Conservation (phyloP, 2,888 invertebrate species). For the Drosophila kanekoi region DNA sequence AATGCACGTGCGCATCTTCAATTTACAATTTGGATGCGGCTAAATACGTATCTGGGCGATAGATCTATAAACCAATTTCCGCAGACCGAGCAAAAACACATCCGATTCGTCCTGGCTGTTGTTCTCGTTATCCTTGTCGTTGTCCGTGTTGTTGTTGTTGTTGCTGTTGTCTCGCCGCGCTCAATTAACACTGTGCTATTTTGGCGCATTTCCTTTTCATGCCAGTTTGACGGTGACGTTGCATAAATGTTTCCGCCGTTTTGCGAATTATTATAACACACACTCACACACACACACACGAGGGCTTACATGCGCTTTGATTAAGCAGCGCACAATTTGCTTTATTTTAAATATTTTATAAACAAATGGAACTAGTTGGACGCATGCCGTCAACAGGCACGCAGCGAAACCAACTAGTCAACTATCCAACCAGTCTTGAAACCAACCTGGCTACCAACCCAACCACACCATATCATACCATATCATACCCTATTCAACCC, state of each 20-base stretch:
- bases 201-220: conserved; percentile 71
- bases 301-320: conserved; percentile 55
- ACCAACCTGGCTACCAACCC: conserved; percentile 9
- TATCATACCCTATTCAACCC: too few species aligned
- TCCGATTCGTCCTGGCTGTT: conserved; percentile 34
- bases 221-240: conserved; percentile 57
- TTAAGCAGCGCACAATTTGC: conserved; percentile 61
- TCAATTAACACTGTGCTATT: conserved; percentile 69
- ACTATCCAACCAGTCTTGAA: conserved; percentile 7
- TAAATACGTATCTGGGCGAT: conserved; percentile 66
- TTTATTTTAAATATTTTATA: conserved; percentile 72
- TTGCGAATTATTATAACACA: conserved; percentile 37
- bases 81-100: conserved; percentile 51
- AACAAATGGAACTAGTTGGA: conserved; percentile 66
- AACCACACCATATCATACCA: too few species aligned
- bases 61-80: conserved; percentile 76
- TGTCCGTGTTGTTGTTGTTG: conserved; percentile 6
- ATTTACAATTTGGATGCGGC: conserved; percentile 67
- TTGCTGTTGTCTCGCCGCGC: conserved; percentile 46
- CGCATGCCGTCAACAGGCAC: conserved; percentile 39
- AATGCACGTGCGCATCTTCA: conserved; percentile 75
- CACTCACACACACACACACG: conserved; percentile 8
- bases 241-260: conserved; percentile 63
- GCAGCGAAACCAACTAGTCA: conserved; percentile 20
- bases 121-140: conserved; percentile 1